These are phyloP conservation scores for Anguilla anguilla DNA, from an alignment of 2,797 vertebrate genomes.

Conservation along the genomic window DNA sequence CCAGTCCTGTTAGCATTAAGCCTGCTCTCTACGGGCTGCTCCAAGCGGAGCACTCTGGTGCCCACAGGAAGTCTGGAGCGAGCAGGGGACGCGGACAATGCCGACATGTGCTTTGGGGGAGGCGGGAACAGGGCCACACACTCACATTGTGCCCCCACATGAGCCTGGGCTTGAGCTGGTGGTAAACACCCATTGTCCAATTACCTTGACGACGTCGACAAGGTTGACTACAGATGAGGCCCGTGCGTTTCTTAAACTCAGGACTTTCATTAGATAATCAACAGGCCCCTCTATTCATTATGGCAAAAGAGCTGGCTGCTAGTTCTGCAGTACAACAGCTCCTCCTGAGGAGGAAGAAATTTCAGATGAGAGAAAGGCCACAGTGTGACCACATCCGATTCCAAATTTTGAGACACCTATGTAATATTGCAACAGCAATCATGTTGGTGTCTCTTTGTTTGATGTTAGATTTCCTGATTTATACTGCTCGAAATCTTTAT, in stretches of 20 bases:
- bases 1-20: constrained; percentile 65
- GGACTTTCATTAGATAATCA: background rate
- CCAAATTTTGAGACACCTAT: background rate
- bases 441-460: background rate
- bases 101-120: constrained; percentile 41
- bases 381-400: background rate
- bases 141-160: constrained; percentile 33
- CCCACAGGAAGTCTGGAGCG: constrained; percentile 66
- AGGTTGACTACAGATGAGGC: background rate
- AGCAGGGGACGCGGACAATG: constrained; percentile 28
- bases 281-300: background rate
- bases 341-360: background rate
- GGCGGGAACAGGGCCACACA: constrained; percentile 30
- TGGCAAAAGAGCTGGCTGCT: background rate
- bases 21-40: constrained; percentile 49
- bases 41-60: constrained; percentile 48
- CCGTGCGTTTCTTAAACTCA: background rate
- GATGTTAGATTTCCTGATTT: background rate
- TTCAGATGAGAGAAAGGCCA: constrained; percentile 20
- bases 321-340: background rate
- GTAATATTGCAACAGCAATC: background rate
- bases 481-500: background rate
- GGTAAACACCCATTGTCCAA: constrained; percentile 46
- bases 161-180: constrained; percentile 27
- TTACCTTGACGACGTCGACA: constrained; percentile 42